Base-by-base conservation (phyloP, 2,888 invertebrate genomes). In the Dasysyrphus tricinctus region DNA sequence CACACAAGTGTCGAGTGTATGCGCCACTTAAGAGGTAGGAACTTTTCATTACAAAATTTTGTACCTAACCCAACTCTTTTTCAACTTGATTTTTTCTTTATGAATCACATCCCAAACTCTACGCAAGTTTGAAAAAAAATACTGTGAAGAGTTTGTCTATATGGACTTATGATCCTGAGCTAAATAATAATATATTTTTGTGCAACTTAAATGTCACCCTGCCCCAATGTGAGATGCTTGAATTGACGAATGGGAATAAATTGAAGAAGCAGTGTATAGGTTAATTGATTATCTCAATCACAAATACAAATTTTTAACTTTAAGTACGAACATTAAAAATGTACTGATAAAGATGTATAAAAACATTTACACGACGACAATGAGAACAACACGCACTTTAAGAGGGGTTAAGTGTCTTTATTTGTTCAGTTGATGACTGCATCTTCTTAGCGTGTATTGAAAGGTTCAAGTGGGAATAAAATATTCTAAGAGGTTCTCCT, bases 201-300 rank as follows among this genome's bases (percentile, higher is more conserved):
- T 11, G 16, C 34, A 34, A 34, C 16, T 34, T 34, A 6, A 2
- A 37, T 34, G 6, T 2, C 6, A 61, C 14, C 19, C 8, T 14
- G 39, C 2, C 61, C 61, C 14, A 61, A 39, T 61, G 61, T 61
- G 8, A 24, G 39, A 39, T 12, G 12, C 19, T 19, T 59, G 16
- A 32, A 37, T 37, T 59, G 42, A 42, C n/a, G 24, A 42, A 63
- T 11, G 61, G 32, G 16, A 7, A 42, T 42, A 32, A 11, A 65
- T 47, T 32, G 65, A 5, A 63, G 29, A 24, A 47, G 16, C 12
- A 3, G 9, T 24, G 9, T 24, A 4, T 67, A 67, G 51, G 37
- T 51, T 73, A 82, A 82, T 78, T 78, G 82, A 82, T 78, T 78
- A 82, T 82, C 78, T 73, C 78, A 78, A 72, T 74, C 59, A 39